These are phyloP conservation scores for Leptatherina wallacei DNA, from an alignment of 2,797 vertebrate genomes.

Conservation along the genomic window DNA sequence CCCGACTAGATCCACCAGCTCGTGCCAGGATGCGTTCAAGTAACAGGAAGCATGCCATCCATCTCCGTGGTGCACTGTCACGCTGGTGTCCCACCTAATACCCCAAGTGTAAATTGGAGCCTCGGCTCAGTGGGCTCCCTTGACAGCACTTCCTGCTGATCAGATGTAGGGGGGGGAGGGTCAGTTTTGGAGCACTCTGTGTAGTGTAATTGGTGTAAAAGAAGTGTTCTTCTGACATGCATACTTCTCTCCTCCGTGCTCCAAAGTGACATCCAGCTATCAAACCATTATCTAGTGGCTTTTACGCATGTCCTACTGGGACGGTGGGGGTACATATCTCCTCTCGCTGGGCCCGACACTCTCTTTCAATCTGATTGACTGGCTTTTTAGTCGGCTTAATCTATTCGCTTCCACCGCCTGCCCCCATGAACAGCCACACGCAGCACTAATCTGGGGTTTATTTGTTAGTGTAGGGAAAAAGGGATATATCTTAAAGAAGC, in stretches of 20 bases:
- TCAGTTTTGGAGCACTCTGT: slow-evolving; percentile 46
- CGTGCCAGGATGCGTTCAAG: slow-evolving; percentile 45
- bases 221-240: slow-evolving; percentile 65
- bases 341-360: slow-evolving; percentile 44
- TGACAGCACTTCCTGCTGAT: slow-evolving; percentile 68
- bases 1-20: slow-evolving; percentile 47
- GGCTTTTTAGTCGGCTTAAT: slow-evolving; percentile 63
- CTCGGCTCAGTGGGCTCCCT: slow-evolving; percentile 67
- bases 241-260: slow-evolving; percentile 50
- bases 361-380: slow-evolving; percentile 72
- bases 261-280: slow-evolving; percentile 73
- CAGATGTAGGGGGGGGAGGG: slow-evolving; percentile 15
- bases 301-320: slow-evolving; percentile 52
- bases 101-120: slow-evolving; percentile 79
- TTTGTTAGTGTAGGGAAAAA: slow-evolving; percentile 64
- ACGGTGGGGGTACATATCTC: not conserved
- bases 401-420: slow-evolving; percentile 48
- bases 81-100: slow-evolving; percentile 74
- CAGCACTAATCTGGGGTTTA: slow-evolving; percentile 76
- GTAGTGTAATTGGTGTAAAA: slow-evolving; percentile 79
- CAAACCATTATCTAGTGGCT: slow-evolving; percentile 74
- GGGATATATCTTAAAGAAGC: slow-evolving; percentile 83
- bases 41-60: slow-evolving; percentile 52
- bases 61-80: slow-evolving; percentile 60
- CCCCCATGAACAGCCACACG: slow-evolving; percentile 57